A percentile compares a stretch with the other conserved stretches of the same genome.
Conservation (phyloP, 2,797 vertebrate genomes). For the Phoxinus dragarum region DNA sequence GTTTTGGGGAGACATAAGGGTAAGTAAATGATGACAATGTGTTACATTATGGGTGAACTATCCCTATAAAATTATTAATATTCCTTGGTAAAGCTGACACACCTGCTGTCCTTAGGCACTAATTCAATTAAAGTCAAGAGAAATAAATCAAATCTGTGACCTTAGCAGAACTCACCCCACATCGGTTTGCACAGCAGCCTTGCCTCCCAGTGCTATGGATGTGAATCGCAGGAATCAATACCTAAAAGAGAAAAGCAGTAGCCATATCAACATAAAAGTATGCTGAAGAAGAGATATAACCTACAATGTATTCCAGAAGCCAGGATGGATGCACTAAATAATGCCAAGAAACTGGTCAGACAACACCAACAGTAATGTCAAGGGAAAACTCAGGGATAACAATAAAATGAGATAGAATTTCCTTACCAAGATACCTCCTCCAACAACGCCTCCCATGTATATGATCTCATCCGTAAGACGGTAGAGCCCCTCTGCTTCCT, state of each 20-base stretch:
- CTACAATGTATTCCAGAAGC: not conserved
- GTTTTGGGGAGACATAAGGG: no score
- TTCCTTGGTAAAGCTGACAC: not conserved
- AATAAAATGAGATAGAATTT: not conserved
- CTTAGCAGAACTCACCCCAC: constrained; percentile 72
- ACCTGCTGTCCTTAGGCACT: not conserved
- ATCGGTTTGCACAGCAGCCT: constrained; percentile 80
- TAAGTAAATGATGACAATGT: not conserved
- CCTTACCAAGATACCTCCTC: constrained; percentile 78
- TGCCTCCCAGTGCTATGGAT: constrained; percentile 76
- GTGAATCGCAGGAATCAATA: constrained; percentile 78
- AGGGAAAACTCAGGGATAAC: not conserved
- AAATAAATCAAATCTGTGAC: not conserved
- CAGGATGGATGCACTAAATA: not conserved
- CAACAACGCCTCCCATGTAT: constrained; percentile 77
- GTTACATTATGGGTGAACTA: not conserved
- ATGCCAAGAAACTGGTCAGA: not conserved
- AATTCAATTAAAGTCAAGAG: not conserved
- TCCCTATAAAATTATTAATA: not conserved
- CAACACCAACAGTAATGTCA: not conserved
- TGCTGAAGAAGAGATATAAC: not conserved
- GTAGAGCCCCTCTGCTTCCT: accelerated
- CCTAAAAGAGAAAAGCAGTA: constrained; percentile 58
- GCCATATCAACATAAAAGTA: not conserved
- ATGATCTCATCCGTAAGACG: constrained; percentile 73